Percentiles rank a stretch among this genome's conserved stretches.
phyloP scores from a whole-genome alignment of 1,140 invertebrate genomes.

The Anastatus disparis region DNA sequence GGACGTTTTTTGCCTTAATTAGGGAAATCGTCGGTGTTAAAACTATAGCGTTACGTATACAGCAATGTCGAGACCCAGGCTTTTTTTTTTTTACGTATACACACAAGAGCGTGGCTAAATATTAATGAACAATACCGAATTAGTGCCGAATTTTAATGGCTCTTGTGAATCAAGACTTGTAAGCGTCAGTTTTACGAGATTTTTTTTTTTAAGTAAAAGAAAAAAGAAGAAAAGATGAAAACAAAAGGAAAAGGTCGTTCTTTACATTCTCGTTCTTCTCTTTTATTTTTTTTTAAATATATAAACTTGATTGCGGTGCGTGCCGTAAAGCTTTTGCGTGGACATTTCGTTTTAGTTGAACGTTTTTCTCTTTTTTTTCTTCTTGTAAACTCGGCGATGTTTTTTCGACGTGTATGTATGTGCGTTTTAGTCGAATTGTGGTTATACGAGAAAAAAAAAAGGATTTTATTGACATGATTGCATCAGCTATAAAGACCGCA shows the following conservation, averaged over 20 bases:
- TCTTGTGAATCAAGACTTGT: not conserved
- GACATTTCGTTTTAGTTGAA: too few relatives aligned
- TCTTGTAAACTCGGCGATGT: not conserved
- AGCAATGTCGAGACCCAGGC: not conserved
- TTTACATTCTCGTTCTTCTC: not conserved
- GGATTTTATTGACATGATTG: conserved; percentile 25
- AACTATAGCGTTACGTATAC: not conserved
- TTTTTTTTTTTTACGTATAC: conserved; percentile 7
- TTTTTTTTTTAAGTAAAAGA: not conserved
- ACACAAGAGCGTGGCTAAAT: conserved; percentile 7
- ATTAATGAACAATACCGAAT: conserved; percentile 8
- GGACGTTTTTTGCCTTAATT: conserved; percentile 23
- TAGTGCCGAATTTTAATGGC: conserved; percentile 14
- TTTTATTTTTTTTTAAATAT: not conserved
- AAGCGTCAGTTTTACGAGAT: not conserved
- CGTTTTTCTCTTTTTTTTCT: not conserved
- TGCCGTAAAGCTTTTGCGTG: too few relatives aligned
- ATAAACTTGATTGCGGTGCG: too few relatives aligned
- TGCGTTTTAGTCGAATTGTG: conserved; percentile 19
- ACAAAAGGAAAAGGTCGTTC: not conserved
- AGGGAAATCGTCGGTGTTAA: conserved; percentile 4
- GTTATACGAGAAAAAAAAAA: conserved; percentile 15
- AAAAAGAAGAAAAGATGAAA: not conserved
- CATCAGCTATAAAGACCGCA: conserved; percentile 12
- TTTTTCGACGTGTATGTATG: not conserved